These are phyloP conservation scores for Ceuthmochares aereus DNA, from an alignment of 2,113 vertebrate species.

Conservation along the genomic window DNA sequence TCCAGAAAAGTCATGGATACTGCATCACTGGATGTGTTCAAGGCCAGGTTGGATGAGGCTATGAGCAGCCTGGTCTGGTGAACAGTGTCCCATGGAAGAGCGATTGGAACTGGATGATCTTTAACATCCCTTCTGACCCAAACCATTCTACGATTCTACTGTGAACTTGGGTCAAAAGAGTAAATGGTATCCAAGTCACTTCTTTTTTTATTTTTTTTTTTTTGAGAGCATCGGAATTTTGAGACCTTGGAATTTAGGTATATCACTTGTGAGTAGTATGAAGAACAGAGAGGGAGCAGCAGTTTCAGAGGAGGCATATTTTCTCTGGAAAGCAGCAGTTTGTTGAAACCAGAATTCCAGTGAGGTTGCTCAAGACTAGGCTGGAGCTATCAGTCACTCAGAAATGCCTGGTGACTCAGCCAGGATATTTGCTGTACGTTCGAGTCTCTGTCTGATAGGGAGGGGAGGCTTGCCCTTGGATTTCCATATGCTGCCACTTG, in stretches of 20 bases:
- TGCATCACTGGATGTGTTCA: too few species aligned
- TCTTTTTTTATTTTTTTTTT: background rate
- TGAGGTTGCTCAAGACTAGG: slow-evolving; percentile 12
- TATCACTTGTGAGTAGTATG: background rate
- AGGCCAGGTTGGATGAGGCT: too few species aligned
- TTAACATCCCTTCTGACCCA: too few species aligned
- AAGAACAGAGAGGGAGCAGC: background rate
- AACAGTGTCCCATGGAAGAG: too few species aligned
- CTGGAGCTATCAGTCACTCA: slow-evolving; percentile 22
- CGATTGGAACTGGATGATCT: too few species aligned
- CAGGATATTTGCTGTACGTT: background rate
- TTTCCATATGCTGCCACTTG: slow-evolving; percentile 12
- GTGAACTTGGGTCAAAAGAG: background rate
- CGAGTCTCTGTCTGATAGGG: background rate
- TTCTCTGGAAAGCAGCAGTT: background rate
- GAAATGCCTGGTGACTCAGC: slow-evolving; percentile 6
- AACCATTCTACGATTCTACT: background rate
- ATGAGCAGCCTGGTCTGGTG: too few species aligned
- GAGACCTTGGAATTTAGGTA: slow-evolving; percentile 11
- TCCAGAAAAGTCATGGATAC: too few species aligned
- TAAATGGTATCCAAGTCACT: background rate
- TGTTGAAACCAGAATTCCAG: background rate
- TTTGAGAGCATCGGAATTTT: background rate
- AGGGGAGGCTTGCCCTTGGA: background rate
- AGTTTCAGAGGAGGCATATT: background rate